phyloP scores from a whole-genome alignment of 1,140 invertebrate genomes.

The Drosophila albomicans region DNA sequence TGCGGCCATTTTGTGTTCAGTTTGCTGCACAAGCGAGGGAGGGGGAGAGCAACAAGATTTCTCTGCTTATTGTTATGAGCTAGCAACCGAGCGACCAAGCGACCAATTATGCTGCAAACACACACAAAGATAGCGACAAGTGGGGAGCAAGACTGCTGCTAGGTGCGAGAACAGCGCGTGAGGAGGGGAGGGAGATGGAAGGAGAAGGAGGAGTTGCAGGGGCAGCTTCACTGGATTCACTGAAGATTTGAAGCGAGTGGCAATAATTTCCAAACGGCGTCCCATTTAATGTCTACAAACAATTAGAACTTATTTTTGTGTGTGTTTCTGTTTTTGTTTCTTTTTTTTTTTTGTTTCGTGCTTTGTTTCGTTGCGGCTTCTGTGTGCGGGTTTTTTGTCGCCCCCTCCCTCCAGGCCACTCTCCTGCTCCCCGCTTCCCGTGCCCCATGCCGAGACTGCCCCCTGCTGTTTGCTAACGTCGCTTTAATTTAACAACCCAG shows the following conservation, averaged over 20 bases:
- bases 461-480: constrained; percentile 50
- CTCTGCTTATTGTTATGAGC: constrained; percentile 76
- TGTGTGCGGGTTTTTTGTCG: constrained; percentile 3
- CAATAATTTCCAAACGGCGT: constrained; percentile 68
- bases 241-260: constrained; percentile 53
- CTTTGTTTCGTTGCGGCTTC: constrained; percentile 10
- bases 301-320: constrained; percentile 66
- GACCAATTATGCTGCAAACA: constrained; percentile 63
- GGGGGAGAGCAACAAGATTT: constrained; percentile 41
- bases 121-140: constrained; percentile 5
- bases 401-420: not conserved
- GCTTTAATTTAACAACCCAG: constrained; percentile 62
- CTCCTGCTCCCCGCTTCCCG: not conserved
- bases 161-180: not conserved
- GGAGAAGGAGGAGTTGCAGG: not conserved
- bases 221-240: constrained; percentile 13
- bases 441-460: not conserved
- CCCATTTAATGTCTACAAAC: constrained; percentile 75
- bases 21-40: constrained; percentile 6
- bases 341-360: constrained; percentile 18
- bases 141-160: not conserved
- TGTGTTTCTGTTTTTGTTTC: not conserved
- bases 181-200: not conserved
- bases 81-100: constrained; percentile 38
- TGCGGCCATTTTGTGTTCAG: constrained; percentile 50